Evolutionary conservation across 2,888 invertebrate species (phyloP).

Genomic region (Sarcophaga variegata): DNA sequence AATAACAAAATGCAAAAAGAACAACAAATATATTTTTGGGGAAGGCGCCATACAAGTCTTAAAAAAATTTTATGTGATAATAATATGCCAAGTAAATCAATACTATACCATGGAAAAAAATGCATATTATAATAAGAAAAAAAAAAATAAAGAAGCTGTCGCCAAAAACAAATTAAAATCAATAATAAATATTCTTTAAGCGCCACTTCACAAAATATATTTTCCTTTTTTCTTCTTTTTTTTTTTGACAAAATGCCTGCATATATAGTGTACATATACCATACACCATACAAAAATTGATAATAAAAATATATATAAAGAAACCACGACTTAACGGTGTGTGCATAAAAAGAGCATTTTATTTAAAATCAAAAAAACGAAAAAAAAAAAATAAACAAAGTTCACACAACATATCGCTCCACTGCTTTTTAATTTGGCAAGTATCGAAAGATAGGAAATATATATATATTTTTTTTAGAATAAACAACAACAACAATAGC

Average conservation of each 20-base stretch:
- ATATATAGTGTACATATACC: constrained; percentile 7
- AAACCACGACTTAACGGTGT: constrained; percentile 18
- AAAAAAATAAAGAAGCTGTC: constrained; percentile 40
- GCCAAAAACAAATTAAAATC: constrained; percentile 63
- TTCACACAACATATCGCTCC: constrained; percentile 30
- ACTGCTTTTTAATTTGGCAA: background rate
- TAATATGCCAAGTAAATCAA: constrained; percentile 55
- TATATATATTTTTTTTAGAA: background rate
- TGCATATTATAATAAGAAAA: constrained; percentile 9
- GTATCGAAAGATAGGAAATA: constrained; percentile 18
- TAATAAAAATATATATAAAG: constrained; percentile 6
- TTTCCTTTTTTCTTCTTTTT: background rate
- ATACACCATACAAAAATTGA: constrained; percentile 23
- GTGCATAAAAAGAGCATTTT: constrained; percentile 28
- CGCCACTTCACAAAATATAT: constrained; percentile 53
- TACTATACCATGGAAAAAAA: constrained; percentile 11
- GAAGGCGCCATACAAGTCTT: constrained; percentile 56
- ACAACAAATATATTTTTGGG: constrained; percentile 2
- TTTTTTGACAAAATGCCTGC: constrained; percentile 30
- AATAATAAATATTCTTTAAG: constrained; percentile 57
- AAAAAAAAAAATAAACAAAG: constrained; percentile 51
- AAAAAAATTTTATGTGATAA: constrained; percentile 20
- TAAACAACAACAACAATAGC: too few relatives aligned
- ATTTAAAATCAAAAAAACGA: constrained; percentile 1
- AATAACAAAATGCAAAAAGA: background rate